Evolutionary conservation across 2,113 vertebrate species (phyloP).

Genomic region (Ptilorrhoa leucosticta): DNA sequence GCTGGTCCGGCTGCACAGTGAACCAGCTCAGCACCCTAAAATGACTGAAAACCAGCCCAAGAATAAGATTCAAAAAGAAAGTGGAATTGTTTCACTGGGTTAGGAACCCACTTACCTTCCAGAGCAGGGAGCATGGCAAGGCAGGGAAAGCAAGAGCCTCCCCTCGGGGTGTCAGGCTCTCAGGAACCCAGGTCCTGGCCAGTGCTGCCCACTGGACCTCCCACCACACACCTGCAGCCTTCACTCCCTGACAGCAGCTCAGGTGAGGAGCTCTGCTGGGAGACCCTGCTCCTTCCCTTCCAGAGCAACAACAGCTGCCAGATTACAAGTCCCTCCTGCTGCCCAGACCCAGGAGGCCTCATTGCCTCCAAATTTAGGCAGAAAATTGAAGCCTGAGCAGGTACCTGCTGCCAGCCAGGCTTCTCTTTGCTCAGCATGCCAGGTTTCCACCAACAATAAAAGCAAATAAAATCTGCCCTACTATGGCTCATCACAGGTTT

Average conservation of each 20-base stretch:
- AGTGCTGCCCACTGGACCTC: not conserved
- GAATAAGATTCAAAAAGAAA: not conserved
- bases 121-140: accelerated
- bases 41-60: not conserved
- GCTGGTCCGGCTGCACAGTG: accelerated
- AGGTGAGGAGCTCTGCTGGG: not conserved
- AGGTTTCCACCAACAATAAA: not conserved
- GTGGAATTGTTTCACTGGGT: not conserved
- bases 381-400: not conserved
- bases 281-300: not conserved
- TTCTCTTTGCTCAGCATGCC: not conserved
- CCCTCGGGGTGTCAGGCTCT: accelerated
- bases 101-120: not conserved
- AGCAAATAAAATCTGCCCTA: not conserved
- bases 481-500: not conserved
- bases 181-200: accelerated
- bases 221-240: not conserved
- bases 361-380: not conserved
- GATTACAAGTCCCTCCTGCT: too few relatives aligned
- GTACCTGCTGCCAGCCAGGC: not conserved
- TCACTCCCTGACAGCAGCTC: accelerated
- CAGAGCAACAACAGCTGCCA: not conserved
- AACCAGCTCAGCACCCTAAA: not conserved
- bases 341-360: not conserved
- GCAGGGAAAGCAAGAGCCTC: not conserved